Conservation (phyloP, 2,797 vertebrate species). For the Muscicapa comitata region DNA sequence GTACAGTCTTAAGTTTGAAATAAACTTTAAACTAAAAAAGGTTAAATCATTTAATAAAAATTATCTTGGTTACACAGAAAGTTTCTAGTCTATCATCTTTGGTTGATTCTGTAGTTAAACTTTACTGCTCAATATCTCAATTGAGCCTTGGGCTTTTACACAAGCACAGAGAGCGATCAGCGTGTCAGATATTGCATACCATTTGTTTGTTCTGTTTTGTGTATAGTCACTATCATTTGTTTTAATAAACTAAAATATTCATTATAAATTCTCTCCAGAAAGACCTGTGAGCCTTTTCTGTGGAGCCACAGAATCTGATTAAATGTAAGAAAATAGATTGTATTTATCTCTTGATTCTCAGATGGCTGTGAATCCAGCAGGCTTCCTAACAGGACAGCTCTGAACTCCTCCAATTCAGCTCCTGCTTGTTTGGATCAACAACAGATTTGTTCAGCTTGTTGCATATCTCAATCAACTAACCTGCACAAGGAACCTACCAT, state of each 20-base stretch:
- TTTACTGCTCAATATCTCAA: not conserved
- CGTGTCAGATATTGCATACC: slow-evolving; percentile 14
- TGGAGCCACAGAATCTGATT: slow-evolving; percentile 79
- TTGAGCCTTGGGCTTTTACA: not conserved
- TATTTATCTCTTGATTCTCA: not conserved
- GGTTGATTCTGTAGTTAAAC: not conserved
- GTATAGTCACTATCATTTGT: slow-evolving; percentile 56
- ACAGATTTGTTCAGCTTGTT: slow-evolving; percentile 15
- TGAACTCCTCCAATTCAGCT: slow-evolving; percentile 63
- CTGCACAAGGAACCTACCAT: not conserved
- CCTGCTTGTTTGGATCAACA: slow-evolving; percentile 70
- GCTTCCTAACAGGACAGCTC: slow-evolving; percentile 21
- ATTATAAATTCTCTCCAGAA: slow-evolving; percentile 67
- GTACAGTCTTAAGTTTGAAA: not conserved
- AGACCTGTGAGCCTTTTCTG: slow-evolving; percentile 33
- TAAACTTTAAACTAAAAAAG: not conserved
- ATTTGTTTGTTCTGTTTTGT: slow-evolving; percentile 48
- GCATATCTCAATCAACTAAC: not conserved
- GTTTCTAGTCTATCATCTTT: not conserved
- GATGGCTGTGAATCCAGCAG: not conserved
- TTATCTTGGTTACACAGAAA: not conserved
- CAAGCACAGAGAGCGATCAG: not conserved
- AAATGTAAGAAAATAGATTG: slow-evolving; percentile 40
- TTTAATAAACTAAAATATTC: slow-evolving; percentile 76
- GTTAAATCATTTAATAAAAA: not conserved